phyloP scores from a whole-genome alignment of 2,113 vertebrate genomes.

The Hippolais icterina region DNA sequence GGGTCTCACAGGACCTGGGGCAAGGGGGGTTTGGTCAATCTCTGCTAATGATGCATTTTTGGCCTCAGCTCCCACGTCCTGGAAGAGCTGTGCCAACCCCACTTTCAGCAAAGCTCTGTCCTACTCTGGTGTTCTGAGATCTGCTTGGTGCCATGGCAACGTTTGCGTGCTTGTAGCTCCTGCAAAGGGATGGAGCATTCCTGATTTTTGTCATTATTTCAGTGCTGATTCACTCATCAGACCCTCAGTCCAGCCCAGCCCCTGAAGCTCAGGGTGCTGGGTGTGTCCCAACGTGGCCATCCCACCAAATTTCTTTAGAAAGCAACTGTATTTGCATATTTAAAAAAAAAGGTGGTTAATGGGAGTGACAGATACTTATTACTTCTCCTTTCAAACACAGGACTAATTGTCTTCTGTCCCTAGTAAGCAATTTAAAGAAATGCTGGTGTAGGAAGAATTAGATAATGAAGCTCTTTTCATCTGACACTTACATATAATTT shows the following conservation, averaged over 20 bases:
- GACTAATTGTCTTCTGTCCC: constrained; percentile 60
- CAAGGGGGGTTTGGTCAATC: background rate
- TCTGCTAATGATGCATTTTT: background rate
- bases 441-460: constrained; percentile 65
- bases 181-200: background rate
- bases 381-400: constrained; percentile 28
- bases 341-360: background rate
- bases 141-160: background rate
- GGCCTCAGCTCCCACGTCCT: background rate
- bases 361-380: constrained; percentile 52
- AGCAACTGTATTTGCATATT: constrained; percentile 1
- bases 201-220: background rate
- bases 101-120: background rate
- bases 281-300: background rate
- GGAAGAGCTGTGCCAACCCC: background rate
- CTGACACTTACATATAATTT: constrained; percentile 66
- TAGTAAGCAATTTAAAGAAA: constrained; percentile 70
- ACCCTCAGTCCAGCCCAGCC: background rate
- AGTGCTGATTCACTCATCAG: background rate
- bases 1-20: background rate
- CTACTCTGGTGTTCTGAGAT: background rate
- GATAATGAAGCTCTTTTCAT: constrained; percentile 70
- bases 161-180: background rate
- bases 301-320: background rate
- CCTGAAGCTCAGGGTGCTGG: background rate